Conservation (phyloP, 2,113 vertebrate genomes). For the Tretioscincus oriximinensis region DNA sequence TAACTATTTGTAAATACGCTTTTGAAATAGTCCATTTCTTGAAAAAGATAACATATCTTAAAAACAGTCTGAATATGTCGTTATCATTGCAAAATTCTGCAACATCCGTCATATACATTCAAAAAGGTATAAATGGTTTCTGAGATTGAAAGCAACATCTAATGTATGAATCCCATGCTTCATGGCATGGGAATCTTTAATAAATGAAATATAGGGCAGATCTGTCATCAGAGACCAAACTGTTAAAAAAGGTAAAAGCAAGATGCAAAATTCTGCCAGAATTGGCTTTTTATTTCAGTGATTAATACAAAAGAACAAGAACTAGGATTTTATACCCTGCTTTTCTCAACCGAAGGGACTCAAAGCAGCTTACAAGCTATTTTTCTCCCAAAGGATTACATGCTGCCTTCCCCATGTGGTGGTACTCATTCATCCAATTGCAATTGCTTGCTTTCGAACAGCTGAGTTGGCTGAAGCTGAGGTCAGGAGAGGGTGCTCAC, state of each 20-base stretch:
- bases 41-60: neutral
- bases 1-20: fast-evolving
- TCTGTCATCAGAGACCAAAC: neutral
- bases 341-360: too few species aligned
- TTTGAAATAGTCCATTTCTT: neutral
- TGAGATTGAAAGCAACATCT: neutral
- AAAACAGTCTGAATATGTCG: fast-evolving
- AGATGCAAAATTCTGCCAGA: neutral
- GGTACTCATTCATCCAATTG: too few species aligned
- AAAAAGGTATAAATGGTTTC: neutral
- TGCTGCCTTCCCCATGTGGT: too few species aligned
- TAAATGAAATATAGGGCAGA: neutral
- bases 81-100: neutral
- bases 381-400: too few species aligned
- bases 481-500: too few species aligned
- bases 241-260: neutral
- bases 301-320: neutral
- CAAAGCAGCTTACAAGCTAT: too few species aligned
- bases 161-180: neutral
- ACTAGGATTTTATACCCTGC: too few species aligned
- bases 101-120: neutral
- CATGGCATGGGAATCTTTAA: neutral
- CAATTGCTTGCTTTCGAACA: too few species aligned
- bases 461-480: too few species aligned
- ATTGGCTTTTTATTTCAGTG: neutral